Conservation (phyloP, 2,113 vertebrate species). For the Buteo buteo region DNA sequence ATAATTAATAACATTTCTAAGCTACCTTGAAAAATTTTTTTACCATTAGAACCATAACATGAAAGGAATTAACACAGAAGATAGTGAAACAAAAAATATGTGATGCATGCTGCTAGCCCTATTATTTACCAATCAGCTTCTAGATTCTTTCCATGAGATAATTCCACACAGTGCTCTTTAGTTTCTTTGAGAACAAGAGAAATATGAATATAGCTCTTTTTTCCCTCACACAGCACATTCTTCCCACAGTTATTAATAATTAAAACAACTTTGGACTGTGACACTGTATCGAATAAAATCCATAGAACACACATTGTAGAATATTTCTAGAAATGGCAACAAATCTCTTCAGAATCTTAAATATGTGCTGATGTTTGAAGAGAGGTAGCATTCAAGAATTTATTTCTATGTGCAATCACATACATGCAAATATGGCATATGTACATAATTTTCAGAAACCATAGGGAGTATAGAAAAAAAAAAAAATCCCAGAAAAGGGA, state of each 20-base stretch:
- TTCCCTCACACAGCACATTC: neutral
- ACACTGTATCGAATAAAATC: neutral
- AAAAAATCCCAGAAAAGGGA: neutral
- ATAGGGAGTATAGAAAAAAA: neutral
- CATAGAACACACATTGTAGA: neutral
- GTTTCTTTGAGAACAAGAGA: neutral
- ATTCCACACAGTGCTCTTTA: neutral
- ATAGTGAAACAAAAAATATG: neutral
- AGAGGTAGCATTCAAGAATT: neutral
- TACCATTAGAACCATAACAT: neutral
- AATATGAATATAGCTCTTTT: neutral
- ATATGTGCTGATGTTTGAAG: neutral
- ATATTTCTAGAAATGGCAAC: neutral
- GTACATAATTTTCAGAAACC: neutral
- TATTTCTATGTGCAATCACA: neutral
- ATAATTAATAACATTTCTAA: neutral
- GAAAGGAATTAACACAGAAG: neutral
- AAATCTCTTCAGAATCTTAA: neutral
- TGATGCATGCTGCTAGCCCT: neutral
- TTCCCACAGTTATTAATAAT: neutral
- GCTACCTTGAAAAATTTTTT: neutral
- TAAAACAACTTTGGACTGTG: neutral
- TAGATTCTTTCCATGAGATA: neutral
- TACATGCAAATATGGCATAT: neutral
- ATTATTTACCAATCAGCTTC: neutral